These are phyloP conservation scores for Epinotia brunnichana DNA, from an alignment of 2,888 invertebrate species.

Conservation along the genomic window DNA sequence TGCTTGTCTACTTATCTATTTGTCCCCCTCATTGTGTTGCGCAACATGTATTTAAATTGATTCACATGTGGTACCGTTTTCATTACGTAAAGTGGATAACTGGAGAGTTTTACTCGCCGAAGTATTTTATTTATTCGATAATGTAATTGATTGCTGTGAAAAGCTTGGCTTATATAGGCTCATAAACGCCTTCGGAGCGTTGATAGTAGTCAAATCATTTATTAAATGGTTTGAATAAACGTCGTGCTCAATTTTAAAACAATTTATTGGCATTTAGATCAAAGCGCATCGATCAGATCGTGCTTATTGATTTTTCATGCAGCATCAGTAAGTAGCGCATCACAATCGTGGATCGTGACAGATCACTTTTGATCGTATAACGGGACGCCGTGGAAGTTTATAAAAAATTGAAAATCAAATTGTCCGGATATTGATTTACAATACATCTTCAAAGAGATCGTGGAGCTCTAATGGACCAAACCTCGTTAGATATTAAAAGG, in stretches of 20 bases:
- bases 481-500: constrained; percentile 5
- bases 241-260: constrained; percentile 35
- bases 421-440: constrained; percentile 35
- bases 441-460: constrained; percentile 26
- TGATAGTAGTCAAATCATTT: constrained; percentile 19
- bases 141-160: background rate
- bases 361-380: constrained; percentile 55
- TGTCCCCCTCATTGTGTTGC: constrained; percentile 31
- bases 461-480: constrained; percentile 13
- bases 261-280: constrained; percentile 42
- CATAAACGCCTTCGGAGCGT: constrained; percentile 4
- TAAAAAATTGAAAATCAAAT: constrained; percentile 44
- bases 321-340: constrained; percentile 52
- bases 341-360: constrained; percentile 64
- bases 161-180: background rate
- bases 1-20: constrained; percentile 34
- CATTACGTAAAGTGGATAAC: constrained; percentile 20
- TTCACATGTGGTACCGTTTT: constrained; percentile 35
- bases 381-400: constrained; percentile 51
- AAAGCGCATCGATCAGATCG: constrained; percentile 52
- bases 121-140: background rate
- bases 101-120: background rate
- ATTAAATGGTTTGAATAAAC: constrained; percentile 24
- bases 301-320: constrained; percentile 61
- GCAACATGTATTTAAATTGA: constrained; percentile 30